Conservation (phyloP, 2,888 invertebrate genomes). For the Phaonia tiefii region DNA sequence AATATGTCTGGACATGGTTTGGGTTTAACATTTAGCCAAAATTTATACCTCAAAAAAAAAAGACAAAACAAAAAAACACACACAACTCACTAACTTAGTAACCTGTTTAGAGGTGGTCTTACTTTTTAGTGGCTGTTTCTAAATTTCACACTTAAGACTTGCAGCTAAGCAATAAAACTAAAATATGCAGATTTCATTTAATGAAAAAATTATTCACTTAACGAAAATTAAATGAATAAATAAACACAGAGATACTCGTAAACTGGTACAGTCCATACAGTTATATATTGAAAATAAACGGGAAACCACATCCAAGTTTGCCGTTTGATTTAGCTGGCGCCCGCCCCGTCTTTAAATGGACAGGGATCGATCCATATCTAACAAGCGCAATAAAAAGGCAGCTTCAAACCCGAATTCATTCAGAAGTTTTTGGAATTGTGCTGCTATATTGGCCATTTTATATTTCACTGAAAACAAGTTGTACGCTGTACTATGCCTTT, state of each 20-base stretch:
- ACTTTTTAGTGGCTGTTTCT: conserved; percentile 9
- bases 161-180: conserved; percentile 12
- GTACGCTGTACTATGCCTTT: background rate
- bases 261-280: conserved; percentile 39
- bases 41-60: too few species aligned
- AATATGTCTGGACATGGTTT: background rate
- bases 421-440: background rate
- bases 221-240: conserved; percentile 54
- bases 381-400: background rate
- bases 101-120: conserved; percentile 41
- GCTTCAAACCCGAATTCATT: conserved; percentile 37
- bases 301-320: conserved; percentile 25
- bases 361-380: background rate
- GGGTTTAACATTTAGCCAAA: background rate
- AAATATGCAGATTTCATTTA: conserved; percentile 53
- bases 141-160: conserved; percentile 51
- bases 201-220: conserved; percentile 57
- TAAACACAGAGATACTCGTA: background rate
- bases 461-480: conserved; percentile 5
- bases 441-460: too few species aligned
- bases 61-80: too few species aligned
- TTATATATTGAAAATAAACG: conserved; percentile 47
- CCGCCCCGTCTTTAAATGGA: background rate
- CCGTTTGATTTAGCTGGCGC: background rate
- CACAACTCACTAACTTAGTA: conserved; percentile 39